Evolutionary conservation across 2,888 invertebrate species (phyloP).

Genomic region (Dasypogon diadema): DNA sequence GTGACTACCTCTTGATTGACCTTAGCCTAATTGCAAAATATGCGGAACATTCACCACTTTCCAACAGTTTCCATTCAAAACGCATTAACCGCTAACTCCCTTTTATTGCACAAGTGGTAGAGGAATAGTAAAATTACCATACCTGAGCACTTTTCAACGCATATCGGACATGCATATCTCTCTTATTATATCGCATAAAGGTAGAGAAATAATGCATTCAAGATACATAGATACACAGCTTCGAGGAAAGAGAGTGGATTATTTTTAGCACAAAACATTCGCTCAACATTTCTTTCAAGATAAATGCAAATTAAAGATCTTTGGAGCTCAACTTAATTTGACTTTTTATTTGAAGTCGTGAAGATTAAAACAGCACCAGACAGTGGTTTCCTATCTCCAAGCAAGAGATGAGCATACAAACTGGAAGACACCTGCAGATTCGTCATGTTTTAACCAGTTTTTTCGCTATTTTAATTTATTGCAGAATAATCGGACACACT

Average conservation of each 20-base stretch:
- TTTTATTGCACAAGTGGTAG: constrained; percentile 2
- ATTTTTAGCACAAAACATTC: background rate
- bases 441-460: background rate
- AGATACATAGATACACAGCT: background rate
- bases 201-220: background rate
- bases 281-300: background rate
- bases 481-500: background rate
- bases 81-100: constrained; percentile 23
- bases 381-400: background rate
- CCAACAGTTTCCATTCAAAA: constrained; percentile 27
- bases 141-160: background rate
- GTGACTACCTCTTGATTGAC: constrained; percentile 30
- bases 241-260: background rate
- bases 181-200: background rate
- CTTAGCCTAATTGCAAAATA: constrained; percentile 46
- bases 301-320: background rate
- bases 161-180: background rate
- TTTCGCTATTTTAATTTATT: background rate
- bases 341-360: background rate
- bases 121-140: constrained; percentile 20
- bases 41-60: constrained; percentile 38
- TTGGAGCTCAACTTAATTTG: background rate
- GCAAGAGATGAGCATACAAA: constrained; percentile 9
- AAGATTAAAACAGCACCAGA: background rate
- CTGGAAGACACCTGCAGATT: constrained; percentile 2